Evolutionary conservation across 2,888 invertebrate genomes (phyloP), one percentile per base, ranked within the genome.

Genomic region (Volucella zonaria): DNA sequence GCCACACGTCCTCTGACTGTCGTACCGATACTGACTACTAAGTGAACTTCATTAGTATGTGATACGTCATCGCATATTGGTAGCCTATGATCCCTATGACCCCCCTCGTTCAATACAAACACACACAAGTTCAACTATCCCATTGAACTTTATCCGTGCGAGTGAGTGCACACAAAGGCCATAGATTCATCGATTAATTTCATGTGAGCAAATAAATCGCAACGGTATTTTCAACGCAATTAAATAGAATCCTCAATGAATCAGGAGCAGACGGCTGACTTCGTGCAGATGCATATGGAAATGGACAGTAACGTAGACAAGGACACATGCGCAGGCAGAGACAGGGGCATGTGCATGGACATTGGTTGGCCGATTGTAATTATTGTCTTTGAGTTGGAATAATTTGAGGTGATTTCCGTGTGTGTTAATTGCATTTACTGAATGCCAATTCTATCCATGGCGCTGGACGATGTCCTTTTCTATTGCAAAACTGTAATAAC

Each of bases 21-120:
- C 31, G 31, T 31, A 31, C 31, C 31, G 6, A 31, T 6, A 31
- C 31, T 31, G 31, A 31, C 31, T 31, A 62, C 66, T 47, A 51
- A 23, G 62, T 58, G 52, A 79, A 78, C 73, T 82, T 79, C 82
- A 79, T 82, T 82, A 79, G 68, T 82, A 79, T 82, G 79, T 78
- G 64, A 79, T 79, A 82, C 68, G 74, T 79, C 73, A 82, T 76
- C 52, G 68, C 23, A 49, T 76, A 45, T 31, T 11, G 45, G 23
- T 45, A 3, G 38, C 14, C 38, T 52, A 12, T 12, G 56, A 64
- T 15, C 1, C 43, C 45, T 8, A 11, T 51, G 51, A 12, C 40
- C 31, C 2, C 11, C 12, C 3, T 42, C 10, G 10, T 14, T 9
- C 15, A 12, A 2, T 9, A 40, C 3, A 70, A 1, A 66, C 40